Evolutionary conservation across 2,113 vertebrate species (phyloP).

Genomic region (Benitochromis conjunctus): DNA sequence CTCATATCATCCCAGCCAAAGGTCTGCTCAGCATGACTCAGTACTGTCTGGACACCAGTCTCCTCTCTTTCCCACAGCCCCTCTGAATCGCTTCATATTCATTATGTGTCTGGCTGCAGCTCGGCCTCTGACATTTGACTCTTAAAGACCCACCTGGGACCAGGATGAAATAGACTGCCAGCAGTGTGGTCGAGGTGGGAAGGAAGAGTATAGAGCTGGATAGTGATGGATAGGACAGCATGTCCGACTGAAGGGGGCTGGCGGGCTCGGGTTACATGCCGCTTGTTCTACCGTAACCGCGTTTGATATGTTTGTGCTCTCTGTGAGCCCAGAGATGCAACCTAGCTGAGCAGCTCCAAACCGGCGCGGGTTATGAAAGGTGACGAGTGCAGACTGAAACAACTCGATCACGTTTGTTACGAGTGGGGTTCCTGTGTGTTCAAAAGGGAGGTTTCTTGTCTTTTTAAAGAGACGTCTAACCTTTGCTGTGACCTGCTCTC

Average conservation of each 20-base stretch:
- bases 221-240: constrained; percentile 58
- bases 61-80: constrained; percentile 46
- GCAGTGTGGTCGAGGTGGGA: constrained; percentile 36
- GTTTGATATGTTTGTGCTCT: constrained; percentile 39
- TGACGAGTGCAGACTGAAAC: neutral
- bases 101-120: constrained; percentile 59
- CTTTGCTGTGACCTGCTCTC: neutral
- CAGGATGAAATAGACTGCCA: constrained; percentile 56
- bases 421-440: constrained; percentile 30
- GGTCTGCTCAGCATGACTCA: constrained; percentile 14
- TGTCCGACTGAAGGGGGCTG: constrained; percentile 29
- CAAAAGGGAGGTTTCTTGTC: neutral
- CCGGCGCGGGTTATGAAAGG: constrained; percentile 9
- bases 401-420: constrained; percentile 20
- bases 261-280: constrained; percentile 42
- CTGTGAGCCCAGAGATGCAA: constrained; percentile 29
- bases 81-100: constrained; percentile 66
- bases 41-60: constrained; percentile 14
- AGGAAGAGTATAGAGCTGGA: constrained; percentile 33
- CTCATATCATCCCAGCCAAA: neutral
- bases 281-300: constrained; percentile 32
- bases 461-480: constrained; percentile 1
- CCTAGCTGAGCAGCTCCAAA: constrained; percentile 10
- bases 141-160: constrained; percentile 69
- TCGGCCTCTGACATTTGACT: constrained; percentile 64